Base-by-base conservation (phyloP, 2,797 vertebrate genomes). In the Helarctos malayanus region DNA sequence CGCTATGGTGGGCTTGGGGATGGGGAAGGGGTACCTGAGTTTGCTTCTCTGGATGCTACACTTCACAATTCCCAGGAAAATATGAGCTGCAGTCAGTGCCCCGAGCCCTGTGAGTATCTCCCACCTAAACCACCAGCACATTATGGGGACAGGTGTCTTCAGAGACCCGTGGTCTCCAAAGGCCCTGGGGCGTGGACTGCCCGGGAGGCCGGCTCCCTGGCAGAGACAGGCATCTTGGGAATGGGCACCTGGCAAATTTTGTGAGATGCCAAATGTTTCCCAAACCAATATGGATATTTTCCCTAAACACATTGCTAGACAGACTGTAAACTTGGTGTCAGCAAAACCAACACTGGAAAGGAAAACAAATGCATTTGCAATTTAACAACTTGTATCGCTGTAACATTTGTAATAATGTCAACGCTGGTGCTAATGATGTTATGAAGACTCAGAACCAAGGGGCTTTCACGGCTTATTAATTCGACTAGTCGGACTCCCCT, bases 381-480 rank as follows among this genome's bases (percentile, higher is more conserved):
- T 98, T 97, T 98, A 98, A 98, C 98, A 97, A 98, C 97, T 97
- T 97, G 97, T 97, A 97, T 97, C 95, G 97, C 97, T 94, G 93
- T 97, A 98, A 97, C 98, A 97, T 98, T 98, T 98, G 97, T 98
- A 98, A 98, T 96, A 85, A 94, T 71, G 96, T 94, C 98, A 98
- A 98, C 92, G 98, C 96, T 73, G 86, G 47, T 0, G 92, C 97
- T 99, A 99, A 99, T 98, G 98, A 98, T 95, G 97, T 91, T 98
- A 84, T 93, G 93, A 98, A 98, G 98, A 98, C 97, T 98, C 75
- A 29, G 98, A 98, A 98, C 98, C 98, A 97, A 98, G 98, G 98
- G 98, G 98, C 98, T 99, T 97, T 98, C 98, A 99, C 98, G 98
- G 98, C 98, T 98, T 98, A 99, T 99, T 99, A 99, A 98, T 98